Evolutionary conservation across 2,888 invertebrate species (phyloP).

Genomic region (Sceliomorpha sp.): DNA sequence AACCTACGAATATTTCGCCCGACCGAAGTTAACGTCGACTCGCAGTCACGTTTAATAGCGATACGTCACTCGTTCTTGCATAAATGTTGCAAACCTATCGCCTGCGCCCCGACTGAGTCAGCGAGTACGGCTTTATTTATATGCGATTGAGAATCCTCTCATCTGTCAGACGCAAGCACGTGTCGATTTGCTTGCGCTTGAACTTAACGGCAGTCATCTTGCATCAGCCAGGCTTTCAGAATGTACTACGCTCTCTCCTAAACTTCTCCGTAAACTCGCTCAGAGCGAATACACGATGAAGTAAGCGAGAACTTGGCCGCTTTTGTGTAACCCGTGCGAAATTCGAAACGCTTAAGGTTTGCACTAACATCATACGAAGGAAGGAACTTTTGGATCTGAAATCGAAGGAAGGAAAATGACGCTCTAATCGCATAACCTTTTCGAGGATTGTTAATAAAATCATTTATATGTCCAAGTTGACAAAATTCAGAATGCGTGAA

Average conservation of each 20-base stretch:
- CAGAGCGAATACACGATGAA: slow-evolving; percentile 25
- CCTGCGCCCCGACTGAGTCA: slow-evolving; percentile 8
- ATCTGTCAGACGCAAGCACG: slow-evolving; percentile 36
- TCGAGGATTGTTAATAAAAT: too few species aligned
- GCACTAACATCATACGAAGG: not conserved
- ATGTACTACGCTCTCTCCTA: slow-evolving; percentile 29
- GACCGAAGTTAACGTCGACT: too few species aligned
- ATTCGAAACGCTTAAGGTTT: slow-evolving; percentile 12
- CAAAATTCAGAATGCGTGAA: too few species aligned
- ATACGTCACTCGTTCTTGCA: not conserved
- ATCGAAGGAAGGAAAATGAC: too few species aligned
- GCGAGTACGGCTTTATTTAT: slow-evolving; percentile 21
- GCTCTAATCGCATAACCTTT: too few species aligned
- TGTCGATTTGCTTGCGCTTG: slow-evolving; percentile 35
- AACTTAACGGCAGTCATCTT: slow-evolving; percentile 34
- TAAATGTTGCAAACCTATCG: slow-evolving; percentile 19
- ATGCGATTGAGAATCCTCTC: slow-evolving; percentile 33
- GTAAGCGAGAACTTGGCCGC: slow-evolving; percentile 34
- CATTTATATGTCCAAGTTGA: too few species aligned
- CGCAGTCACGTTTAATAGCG: too few species aligned
- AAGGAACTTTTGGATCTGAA: too few species aligned
- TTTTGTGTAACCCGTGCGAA: slow-evolving; percentile 25
- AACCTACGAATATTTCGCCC: too few species aligned
- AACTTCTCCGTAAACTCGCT: slow-evolving; percentile 26
- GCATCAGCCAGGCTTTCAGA: slow-evolving; percentile 24